Evolutionary conservation across 2,797 vertebrate species (phyloP), one percentile per base, ranked within the genome.

Genomic region (Mus minutoides): DNA sequence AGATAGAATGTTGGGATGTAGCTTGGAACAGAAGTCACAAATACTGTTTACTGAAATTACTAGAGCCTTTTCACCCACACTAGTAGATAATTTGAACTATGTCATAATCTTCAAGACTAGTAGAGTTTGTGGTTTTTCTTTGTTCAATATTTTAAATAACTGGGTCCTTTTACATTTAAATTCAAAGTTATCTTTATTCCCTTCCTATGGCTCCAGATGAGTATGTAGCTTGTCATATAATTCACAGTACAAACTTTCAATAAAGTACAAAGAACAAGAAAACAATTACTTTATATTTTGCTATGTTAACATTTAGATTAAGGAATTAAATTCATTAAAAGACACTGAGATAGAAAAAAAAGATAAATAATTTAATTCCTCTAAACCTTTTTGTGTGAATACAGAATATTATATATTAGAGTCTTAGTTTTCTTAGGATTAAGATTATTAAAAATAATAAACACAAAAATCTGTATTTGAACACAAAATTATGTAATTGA

Each of bases 51-150:
- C 17, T n/a, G 2, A 90, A 75, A 90, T 92, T 69, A 75, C 86
- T 87, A 52, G 2, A 88, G 58, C 8, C 79, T 34, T 22, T 82
- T 62, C 40, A 62, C 56, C 14, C 9, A 60, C 10, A 26, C 16
- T 78, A 78, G 77, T 67, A 75, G 78, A 86, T 58, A 92, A 91
- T 67, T 7, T 86, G 67, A 93, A 69, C 54, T 87, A 16, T 17
- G 22, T 3, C 22, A 46, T 37, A 40, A 13, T 52, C 11, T 80
- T 60, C 34, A 46, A 34, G 75, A 69, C 62, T 58, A 71, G n/a
- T 90, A 62, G 5, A 37, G 37, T 16, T 49, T 19, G 8, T 46
- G 29, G 4, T 60, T 80, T 80, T 73, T 5, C 58, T 79, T 88
- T 58, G 56, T 58, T 60, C 67, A 78, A 40, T 43, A 24, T 67